Percentiles rank a stretch among this genome's conserved stretches.
These are phyloP conservation scores for Aphidius colemani DNA, from an alignment of 2,888 invertebrate species.

Conservation along the genomic window DNA sequence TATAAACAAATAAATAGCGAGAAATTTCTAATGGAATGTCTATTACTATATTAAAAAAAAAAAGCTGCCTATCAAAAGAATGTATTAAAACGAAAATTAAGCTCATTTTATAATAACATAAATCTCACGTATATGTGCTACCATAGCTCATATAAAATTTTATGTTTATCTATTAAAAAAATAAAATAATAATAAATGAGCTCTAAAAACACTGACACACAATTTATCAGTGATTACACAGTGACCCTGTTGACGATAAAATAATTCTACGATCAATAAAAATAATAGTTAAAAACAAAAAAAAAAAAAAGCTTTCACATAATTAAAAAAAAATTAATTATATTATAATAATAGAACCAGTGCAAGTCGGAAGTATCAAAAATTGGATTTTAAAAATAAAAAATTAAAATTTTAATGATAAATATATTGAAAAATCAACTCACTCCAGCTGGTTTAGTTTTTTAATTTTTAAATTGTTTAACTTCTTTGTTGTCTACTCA, in stretches of 20 bases:
- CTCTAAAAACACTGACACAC: conserved; percentile 17
- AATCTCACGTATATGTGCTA: conserved; percentile 21
- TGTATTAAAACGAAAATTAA: conserved; percentile 5
- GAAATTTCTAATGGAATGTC: conserved; percentile 14
- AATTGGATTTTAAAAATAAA: too few species aligned
- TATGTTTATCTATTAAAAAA: conserved; percentile 26
- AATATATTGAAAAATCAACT: conserved; percentile 13
- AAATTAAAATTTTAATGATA: too few species aligned
- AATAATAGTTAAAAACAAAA: background rate
- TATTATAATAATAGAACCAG: background rate
- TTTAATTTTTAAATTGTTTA: conserved; percentile 24
- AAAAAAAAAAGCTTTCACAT: conserved; percentile 1
- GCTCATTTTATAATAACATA: conserved; percentile 7
- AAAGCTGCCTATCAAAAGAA: conserved; percentile 10
- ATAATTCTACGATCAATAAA: background rate
- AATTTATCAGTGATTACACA: conserved; percentile 2
- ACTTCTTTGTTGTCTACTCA: background rate
- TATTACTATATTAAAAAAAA: conserved; percentile 1
- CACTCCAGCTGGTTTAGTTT: conserved; percentile 18
- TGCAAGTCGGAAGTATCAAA: background rate
- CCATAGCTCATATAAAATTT: conserved; percentile 24
- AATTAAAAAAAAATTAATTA: conserved; percentile 5
- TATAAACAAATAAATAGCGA: background rate
- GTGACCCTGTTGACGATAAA: conserved; percentile 5
- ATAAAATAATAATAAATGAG: conserved; percentile 23